Base-by-base conservation (phyloP, 2,888 invertebrate genomes). In the Drosophila colorata region DNA sequence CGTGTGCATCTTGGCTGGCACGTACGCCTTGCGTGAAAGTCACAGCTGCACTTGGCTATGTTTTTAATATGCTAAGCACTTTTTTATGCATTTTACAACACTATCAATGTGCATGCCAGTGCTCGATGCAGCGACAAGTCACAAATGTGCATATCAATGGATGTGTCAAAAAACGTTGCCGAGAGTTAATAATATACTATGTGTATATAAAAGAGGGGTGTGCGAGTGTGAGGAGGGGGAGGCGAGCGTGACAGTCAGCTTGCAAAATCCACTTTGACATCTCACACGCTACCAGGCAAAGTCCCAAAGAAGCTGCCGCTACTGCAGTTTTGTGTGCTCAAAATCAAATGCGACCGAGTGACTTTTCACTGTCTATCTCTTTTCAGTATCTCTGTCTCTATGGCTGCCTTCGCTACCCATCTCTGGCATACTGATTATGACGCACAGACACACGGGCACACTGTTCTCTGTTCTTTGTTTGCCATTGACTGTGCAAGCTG, bases 61-160 rank as follows among this genome's bases (percentile, higher is more conserved):
- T 81, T 80, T 85, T 80, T 84, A 80, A 80, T 80, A 80, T 80
- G 80, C 85, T 80, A 84, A 80, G 80, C 80, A 81, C 80, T 69
- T 81, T 80, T 81, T 78, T 74, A 78, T 85, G 72, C 82, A 75
- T 84, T 78, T 80, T 85, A 81, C 85, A 85, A 84, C 80, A 80
- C 80, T 80, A 83, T 80, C 80, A 59, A 74, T 70, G 71, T 28
- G 72, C 46, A 57, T 16, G 61, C 49, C 41, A 41, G 49, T 41
- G 48, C 70, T 66, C 58, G 70, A 58, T 61, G 65, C 60, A 64
- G 80, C 74, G 73, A 83, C 84, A 83, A 70, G 85, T 84, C 80
- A 80, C 79, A 80, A 80, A 80, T 80, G 80, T 69, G 80, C 80
- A 84, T 80, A 80, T 80, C 80, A 80, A 80, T 80, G 85, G 75